These are phyloP conservation scores for Phocoena phocoena DNA, from an alignment of 2,113 vertebrate species.

Conservation along the genomic window DNA sequence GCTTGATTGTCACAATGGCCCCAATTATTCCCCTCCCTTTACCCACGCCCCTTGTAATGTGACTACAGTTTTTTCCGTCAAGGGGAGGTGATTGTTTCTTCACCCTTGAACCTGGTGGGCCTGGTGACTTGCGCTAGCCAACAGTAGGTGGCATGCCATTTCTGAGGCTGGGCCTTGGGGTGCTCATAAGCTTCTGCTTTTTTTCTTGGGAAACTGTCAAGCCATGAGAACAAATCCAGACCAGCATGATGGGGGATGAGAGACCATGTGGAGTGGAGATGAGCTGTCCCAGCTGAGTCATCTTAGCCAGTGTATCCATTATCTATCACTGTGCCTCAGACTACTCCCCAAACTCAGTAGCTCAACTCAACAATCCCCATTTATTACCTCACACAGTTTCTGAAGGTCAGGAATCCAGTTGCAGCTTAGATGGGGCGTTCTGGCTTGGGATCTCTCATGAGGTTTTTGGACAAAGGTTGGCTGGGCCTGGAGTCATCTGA, in stretches of 20 bases:
- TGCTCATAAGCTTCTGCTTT: background rate
- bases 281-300: background rate
- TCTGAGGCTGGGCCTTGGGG: background rate
- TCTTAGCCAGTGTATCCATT: background rate
- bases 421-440: background rate
- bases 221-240: background rate
- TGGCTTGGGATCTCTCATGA: background rate
- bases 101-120: background rate
- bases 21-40: background rate
- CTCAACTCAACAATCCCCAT: background rate
- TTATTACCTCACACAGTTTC: background rate
- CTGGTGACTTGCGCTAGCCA: background rate
- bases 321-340: background rate
- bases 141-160: background rate
- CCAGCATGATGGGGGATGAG: no score
- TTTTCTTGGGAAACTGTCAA: background rate
- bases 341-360: background rate
- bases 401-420: background rate
- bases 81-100: background rate
- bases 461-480: background rate
- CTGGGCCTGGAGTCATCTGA: background rate
- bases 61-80: background rate
- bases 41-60: background rate
- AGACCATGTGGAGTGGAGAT: background rate
- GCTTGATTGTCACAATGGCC: background rate